Conservation (phyloP, 2,113 vertebrate genomes). For the Sinosuthora webbiana region DNA sequence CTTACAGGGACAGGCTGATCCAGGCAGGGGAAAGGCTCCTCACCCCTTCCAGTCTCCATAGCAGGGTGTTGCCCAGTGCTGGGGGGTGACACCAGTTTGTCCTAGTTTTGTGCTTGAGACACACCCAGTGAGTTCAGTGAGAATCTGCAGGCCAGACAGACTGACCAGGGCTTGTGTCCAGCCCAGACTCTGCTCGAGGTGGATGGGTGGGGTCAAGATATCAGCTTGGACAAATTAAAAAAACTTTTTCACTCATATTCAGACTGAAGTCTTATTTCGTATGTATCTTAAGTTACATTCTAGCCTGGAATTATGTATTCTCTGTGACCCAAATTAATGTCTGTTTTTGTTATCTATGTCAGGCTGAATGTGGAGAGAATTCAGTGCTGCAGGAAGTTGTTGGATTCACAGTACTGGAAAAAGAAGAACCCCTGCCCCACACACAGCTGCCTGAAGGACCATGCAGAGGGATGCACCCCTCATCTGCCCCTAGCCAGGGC, state of each 20-base stretch:
- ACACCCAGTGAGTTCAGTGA: rapidly evolving
- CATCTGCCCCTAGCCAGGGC: neutral
- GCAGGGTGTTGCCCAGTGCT: rapidly evolving
- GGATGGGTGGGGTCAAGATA: rapidly evolving
- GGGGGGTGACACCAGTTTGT: neutral
- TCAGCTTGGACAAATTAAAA: neutral
- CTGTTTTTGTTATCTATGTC: neutral
- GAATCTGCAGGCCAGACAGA: neutral
- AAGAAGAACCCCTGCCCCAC: neutral
- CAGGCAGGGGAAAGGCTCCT: neutral
- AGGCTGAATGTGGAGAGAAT: neutral
- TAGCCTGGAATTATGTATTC: neutral
- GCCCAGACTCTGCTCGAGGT: neutral
- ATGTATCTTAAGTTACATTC: neutral
- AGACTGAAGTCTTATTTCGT: neutral
- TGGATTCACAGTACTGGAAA: neutral
- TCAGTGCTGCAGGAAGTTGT: neutral
- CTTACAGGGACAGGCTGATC: too few relatives aligned
- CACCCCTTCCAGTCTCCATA: neutral
- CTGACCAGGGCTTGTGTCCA: rapidly evolving
- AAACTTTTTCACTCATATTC: neutral
- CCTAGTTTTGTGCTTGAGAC: neutral
- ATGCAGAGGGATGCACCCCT: neutral
- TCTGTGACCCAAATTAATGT: neutral
- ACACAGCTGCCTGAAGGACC: neutral